Conservation (phyloP, 2,888 invertebrate species). For the Cephus pygmeus region DNA sequence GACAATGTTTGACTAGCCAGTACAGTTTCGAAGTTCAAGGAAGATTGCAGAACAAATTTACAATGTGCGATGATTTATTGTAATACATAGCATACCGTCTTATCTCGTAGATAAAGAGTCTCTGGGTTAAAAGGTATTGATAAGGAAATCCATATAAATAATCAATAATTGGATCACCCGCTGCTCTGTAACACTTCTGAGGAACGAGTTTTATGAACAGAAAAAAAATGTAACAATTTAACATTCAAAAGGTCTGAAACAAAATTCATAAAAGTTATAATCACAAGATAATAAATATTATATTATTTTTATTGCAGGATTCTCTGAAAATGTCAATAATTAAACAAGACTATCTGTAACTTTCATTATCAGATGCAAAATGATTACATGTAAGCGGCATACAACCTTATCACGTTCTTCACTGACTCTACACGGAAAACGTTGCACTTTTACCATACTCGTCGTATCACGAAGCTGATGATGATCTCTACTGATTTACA, state of each 20-base stretch:
- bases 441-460: neutral
- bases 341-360: neutral
- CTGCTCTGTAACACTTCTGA: neutral
- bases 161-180: neutral
- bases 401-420: neutral
- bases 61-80: neutral
- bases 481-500: neutral
- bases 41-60: neutral
- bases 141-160: neutral
- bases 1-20: neutral
- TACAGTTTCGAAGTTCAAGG: neutral
- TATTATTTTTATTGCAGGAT: neutral
- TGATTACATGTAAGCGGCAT: neutral
- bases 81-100: neutral
- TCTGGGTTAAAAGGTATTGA: neutral
- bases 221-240: neutral
- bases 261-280: neutral
- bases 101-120: neutral
- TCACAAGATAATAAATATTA: neutral
- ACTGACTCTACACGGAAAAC: neutral
- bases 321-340: neutral
- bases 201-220: neutral
- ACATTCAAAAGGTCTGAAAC: neutral
- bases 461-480: neutral
- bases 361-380: neutral